A percentile compares a stretch with the other conserved stretches of the same genome.
Conservation (phyloP, 2,888 invertebrate genomes). For the Coleophora flavipennella region DNA sequence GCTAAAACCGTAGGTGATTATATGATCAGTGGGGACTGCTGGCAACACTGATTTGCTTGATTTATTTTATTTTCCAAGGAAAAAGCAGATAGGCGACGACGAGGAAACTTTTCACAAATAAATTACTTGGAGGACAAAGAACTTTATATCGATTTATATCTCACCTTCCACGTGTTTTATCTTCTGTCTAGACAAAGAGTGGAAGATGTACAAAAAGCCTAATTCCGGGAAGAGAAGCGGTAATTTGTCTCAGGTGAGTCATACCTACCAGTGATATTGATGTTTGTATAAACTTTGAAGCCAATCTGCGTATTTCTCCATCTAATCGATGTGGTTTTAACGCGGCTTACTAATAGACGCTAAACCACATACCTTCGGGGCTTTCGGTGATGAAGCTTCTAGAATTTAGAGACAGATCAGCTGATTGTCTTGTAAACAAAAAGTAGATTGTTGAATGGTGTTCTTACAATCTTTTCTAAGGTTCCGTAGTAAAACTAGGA, state of each 20-base stretch:
- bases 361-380: too few species aligned
- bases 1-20: background rate
- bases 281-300: slow-evolving; percentile 31
- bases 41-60: background rate
- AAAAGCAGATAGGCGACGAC: background rate
- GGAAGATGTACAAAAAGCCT: slow-evolving; percentile 46
- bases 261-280: too few species aligned
- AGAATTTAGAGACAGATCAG: slow-evolving; percentile 18
- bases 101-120: slow-evolving; percentile 4
- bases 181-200: background rate
- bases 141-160: background rate
- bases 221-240: slow-evolving; percentile 40
- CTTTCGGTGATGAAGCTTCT: too few species aligned
- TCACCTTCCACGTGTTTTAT: background rate
- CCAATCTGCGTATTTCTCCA: slow-evolving; percentile 10
- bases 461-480: too few species aligned
- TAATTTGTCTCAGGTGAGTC: slow-evolving; percentile 68
- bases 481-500: too few species aligned
- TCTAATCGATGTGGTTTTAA: slow-evolving; percentile 11
- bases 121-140: slow-evolving; percentile 3
- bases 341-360: too few species aligned
- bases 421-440: slow-evolving; percentile 36
- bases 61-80: background rate
- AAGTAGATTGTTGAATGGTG: background rate
- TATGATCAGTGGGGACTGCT: background rate